Percentiles rank a stretch among this genome's conserved stretches.
Conservation (phyloP, 2,797 vertebrate species). For the Epinephelus awoara region DNA sequence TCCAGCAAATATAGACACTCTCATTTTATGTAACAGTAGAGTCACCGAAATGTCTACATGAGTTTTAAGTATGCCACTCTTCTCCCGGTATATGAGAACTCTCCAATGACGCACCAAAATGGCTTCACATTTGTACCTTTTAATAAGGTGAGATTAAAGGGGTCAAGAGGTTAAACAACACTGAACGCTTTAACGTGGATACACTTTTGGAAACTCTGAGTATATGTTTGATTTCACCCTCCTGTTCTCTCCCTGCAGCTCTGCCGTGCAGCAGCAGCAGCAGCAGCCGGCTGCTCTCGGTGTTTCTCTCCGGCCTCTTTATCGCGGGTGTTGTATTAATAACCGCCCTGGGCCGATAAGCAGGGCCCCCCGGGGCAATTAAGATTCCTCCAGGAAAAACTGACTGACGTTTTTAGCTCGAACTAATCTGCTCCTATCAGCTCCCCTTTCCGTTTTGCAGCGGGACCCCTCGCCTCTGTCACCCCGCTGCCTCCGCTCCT, state of each 20-base stretch:
- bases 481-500: slow-evolving; percentile 19
- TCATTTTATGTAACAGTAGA: not conserved
- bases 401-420: slow-evolving; percentile 79
- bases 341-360: slow-evolving; percentile 82
- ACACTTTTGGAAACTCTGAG: not conserved
- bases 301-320: slow-evolving; percentile 66
- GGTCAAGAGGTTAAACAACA: not conserved
- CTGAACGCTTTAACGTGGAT: no score
- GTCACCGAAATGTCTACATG: not conserved
- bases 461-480: slow-evolving; percentile 60
- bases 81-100: not conserved
- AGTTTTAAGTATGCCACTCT: not conserved
- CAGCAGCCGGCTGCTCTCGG: slow-evolving; percentile 21
- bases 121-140: not conserved
- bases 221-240: not conserved
- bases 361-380: slow-evolving; percentile 78
- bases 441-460: slow-evolving; percentile 76
- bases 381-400: slow-evolving; percentile 85
- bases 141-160: not conserved
- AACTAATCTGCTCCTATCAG: slow-evolving; percentile 82
- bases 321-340: slow-evolving; percentile 83
- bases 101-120: no score
- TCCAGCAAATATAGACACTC: not conserved
- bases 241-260: not conserved
- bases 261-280: slow-evolving; percentile 4